Percentiles rank a stretch among this genome's conserved stretches.
These are phyloP conservation scores for Scaptomyza reducta DNA, from an alignment of 2,888 invertebrate species.

Conservation along the genomic window DNA sequence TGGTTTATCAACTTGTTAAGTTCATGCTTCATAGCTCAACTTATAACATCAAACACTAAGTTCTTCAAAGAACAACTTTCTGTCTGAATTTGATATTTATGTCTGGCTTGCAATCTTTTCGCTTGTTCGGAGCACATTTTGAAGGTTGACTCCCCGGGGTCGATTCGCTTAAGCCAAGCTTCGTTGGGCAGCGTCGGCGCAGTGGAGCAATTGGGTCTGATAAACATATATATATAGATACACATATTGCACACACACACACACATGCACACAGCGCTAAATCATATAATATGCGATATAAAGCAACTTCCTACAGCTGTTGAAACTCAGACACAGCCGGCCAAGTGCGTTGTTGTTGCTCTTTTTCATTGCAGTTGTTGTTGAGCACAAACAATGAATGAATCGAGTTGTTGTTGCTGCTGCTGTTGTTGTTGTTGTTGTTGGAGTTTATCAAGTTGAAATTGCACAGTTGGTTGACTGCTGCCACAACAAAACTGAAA, in stretches of 20 bases:
- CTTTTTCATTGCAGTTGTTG: slow-evolving; percentile 23
- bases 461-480: slow-evolving; percentile 71
- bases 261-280: slow-evolving; percentile 16
- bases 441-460: slow-evolving; percentile 64
- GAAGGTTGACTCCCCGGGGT: slow-evolving; percentile 59
- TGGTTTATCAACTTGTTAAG: too few relatives aligned
- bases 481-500: slow-evolving; percentile 45
- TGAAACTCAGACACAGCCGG: slow-evolving; percentile 52
- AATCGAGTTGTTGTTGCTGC: slow-evolving; percentile 54
- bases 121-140: slow-evolving; percentile 18
- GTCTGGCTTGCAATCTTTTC: slow-evolving; percentile 6
- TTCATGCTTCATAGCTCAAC: too few relatives aligned
- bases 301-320: slow-evolving; percentile 69
- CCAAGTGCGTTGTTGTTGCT: slow-evolving; percentile 55
- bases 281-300: slow-evolving; percentile 44
- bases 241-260: not conserved
- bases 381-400: slow-evolving; percentile 68
- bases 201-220: slow-evolving; percentile 42
- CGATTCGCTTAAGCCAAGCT: slow-evolving; percentile 64
- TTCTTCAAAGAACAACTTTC: slow-evolving; percentile 5
- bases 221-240: slow-evolving; percentile 16
- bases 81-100: not conserved
- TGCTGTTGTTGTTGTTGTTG: slow-evolving; percentile 44
- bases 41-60: not conserved
- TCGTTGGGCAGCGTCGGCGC: slow-evolving; percentile 45